phyloP scores from a whole-genome alignment of 2,888 invertebrate genomes.

The Ormyrus pomaceus region DNA sequence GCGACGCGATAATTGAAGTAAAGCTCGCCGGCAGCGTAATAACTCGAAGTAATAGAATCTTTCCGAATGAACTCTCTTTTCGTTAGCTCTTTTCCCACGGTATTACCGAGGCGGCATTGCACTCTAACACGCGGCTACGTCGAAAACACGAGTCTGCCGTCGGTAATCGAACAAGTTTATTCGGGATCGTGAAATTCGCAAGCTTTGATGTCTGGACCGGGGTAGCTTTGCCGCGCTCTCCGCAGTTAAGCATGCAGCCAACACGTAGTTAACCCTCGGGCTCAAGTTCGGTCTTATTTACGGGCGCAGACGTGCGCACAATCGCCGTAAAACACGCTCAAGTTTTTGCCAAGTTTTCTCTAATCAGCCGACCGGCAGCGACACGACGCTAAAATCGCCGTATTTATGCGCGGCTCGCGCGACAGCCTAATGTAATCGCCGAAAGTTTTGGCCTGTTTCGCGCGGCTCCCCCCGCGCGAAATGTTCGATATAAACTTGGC shows the following conservation, averaged over 20 bases:
- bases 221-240: background rate
- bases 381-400: constrained; percentile 29
- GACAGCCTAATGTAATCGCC: constrained; percentile 2
- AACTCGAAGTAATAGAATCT: constrained; percentile 33
- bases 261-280: constrained; percentile 43
- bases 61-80: background rate
- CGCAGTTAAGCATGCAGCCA: constrained; percentile 39
- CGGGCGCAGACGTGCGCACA: constrained; percentile 51
- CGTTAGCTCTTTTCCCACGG: background rate
- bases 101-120: background rate
- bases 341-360: constrained; percentile 9
- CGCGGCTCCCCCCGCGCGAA: background rate
- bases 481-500: constrained; percentile 34
- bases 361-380: constrained; percentile 56
- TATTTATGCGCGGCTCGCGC: constrained; percentile 6
- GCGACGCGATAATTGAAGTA: constrained; percentile 7
- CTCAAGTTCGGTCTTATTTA: constrained; percentile 50
- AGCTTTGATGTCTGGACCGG: constrained; percentile 46
- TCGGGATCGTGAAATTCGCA: constrained; percentile 48
- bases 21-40: constrained; percentile 23
- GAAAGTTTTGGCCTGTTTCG: constrained; percentile 1
- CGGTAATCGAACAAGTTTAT: constrained; percentile 52
- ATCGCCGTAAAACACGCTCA: constrained; percentile 5
- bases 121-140: background rate
- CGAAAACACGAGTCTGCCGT: constrained; percentile 33